Percentiles rank a stretch among this genome's conserved stretches.
These are phyloP conservation scores for Labeo catla DNA, from an alignment of 2,113 vertebrate species.

Conservation along the genomic window DNA sequence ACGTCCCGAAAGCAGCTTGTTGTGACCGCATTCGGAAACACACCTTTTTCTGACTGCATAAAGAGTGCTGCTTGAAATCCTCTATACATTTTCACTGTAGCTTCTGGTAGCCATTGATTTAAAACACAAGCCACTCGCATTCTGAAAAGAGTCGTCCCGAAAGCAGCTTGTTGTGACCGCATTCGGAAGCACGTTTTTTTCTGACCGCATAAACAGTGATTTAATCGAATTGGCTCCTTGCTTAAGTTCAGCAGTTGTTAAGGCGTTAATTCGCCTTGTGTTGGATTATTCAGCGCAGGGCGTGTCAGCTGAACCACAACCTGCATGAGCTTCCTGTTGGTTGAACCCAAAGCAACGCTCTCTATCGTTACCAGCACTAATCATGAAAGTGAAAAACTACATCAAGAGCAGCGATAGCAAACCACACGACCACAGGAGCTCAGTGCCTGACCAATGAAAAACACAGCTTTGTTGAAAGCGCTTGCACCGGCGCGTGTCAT, in stretches of 20 bases:
- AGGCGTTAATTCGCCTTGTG: background rate
- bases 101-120: background rate
- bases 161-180: background rate
- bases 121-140: background rate
- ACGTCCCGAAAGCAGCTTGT: too few species aligned
- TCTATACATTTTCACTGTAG: background rate
- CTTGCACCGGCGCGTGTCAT: conserved; percentile 59
- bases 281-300: background rate
- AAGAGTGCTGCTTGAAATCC: background rate
- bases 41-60: background rate
- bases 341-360: background rate
- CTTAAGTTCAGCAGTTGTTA: conserved; percentile 14
- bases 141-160: too few species aligned
- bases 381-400: conserved; percentile 39
- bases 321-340: conserved; percentile 42
- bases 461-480: conserved; percentile 47
- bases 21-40: background rate
- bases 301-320: conserved; percentile 25
- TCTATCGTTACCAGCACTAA: conserved; percentile 29
- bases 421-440: background rate
- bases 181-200: background rate
- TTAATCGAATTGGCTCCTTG: background rate
- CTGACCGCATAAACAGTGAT: conserved; percentile 35
- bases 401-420: conserved; percentile 7
- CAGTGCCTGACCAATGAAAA: conserved; percentile 1